Percentiles rank a stretch among this genome's conserved stretches.
Conservation (phyloP, 2,888 invertebrate species). For the Reticulitermes lucifugus region DNA sequence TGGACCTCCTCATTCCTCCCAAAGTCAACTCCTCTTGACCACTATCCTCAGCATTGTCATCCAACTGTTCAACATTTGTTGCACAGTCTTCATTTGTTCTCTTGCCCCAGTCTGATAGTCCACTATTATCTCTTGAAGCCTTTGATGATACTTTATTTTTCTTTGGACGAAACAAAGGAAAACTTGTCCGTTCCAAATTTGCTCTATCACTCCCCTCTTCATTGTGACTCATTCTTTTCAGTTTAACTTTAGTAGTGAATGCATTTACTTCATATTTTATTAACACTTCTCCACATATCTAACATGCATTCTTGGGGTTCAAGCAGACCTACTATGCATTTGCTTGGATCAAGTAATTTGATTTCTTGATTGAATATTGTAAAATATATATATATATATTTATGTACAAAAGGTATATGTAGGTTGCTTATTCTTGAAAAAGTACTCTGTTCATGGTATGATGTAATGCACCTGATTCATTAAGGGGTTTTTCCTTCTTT, state of each 20-base stretch:
- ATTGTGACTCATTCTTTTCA: slow-evolving; percentile 52
- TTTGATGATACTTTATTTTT: slow-evolving; percentile 45
- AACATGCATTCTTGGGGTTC: slow-evolving; percentile 22
- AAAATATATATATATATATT: slow-evolving; percentile 29
- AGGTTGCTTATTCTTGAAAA: slow-evolving; percentile 40
- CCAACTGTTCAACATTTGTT: slow-evolving; percentile 28
- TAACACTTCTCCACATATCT: slow-evolving; percentile 26
- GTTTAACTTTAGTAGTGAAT: slow-evolving; percentile 40
- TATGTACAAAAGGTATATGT: slow-evolving; percentile 42
- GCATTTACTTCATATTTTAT: slow-evolving; percentile 40
- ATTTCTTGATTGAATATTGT: slow-evolving; percentile 25
- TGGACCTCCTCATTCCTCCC: slow-evolving; percentile 1
- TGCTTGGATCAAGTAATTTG: slow-evolving; percentile 12
- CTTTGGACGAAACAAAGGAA: slow-evolving; percentile 50
- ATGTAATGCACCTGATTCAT: slow-evolving; percentile 40
- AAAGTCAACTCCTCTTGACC: slow-evolving; percentile 35
- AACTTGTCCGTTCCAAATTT: slow-evolving; percentile 48
- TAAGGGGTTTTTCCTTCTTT: slow-evolving; percentile 48
- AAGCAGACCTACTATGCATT: slow-evolving; percentile 24
- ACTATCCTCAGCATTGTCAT: slow-evolving; percentile 24
- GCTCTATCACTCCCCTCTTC: slow-evolving; percentile 47
- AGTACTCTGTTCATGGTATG: slow-evolving; percentile 33
- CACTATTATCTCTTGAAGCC: slow-evolving; percentile 27
- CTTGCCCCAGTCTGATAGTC: slow-evolving; percentile 19
- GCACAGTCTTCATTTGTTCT: not conserved